phyloP scores from a whole-genome alignment of 2,797 vertebrate genomes.

The Spinibarbus caldwelli region DNA sequence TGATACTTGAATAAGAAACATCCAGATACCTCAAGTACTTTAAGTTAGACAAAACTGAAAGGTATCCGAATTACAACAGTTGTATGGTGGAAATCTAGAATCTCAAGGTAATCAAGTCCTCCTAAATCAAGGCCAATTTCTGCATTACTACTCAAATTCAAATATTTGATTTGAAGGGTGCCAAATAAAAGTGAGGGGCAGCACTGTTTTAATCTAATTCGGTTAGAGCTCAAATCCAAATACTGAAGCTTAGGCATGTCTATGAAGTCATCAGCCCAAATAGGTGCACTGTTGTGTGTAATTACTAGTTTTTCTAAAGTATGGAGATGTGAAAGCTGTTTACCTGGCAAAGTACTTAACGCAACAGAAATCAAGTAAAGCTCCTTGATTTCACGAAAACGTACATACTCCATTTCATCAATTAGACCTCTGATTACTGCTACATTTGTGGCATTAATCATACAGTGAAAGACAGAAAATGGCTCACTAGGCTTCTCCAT shows the following conservation, averaged over 20 bases:
- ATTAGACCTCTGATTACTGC: neutral
- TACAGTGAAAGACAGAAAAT: conserved; percentile 59
- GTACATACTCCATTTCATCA: neutral
- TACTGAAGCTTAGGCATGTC: too few species aligned
- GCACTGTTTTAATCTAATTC: too few species aligned
- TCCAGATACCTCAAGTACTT: conserved; percentile 49
- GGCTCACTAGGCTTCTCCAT: accelerated
- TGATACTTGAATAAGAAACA: conserved; percentile 45
- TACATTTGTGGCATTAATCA: conserved; percentile 43
- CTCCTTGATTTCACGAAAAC: conserved; percentile 40
- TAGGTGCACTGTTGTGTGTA: neutral
- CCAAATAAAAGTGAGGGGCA: conserved; percentile 25
- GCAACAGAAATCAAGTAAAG: accelerated
- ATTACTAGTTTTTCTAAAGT: conserved; percentile 51
- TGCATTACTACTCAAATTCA: conserved; percentile 78
- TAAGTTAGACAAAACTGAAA: conserved; percentile 7
- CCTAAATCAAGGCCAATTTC: conserved; percentile 56
- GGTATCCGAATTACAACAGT: neutral
- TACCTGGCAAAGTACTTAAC: neutral
- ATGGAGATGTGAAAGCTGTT: conserved; percentile 40
- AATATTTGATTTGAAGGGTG: conserved; percentile 62
- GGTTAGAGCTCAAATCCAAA: too few species aligned
- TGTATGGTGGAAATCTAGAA: conserved; percentile 50
- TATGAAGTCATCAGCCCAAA: neutral
- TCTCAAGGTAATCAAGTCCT: conserved; percentile 53